Evolutionary conservation across 2,113 vertebrate species (phyloP).

Genomic region (Mohoua ochrocephala): DNA sequence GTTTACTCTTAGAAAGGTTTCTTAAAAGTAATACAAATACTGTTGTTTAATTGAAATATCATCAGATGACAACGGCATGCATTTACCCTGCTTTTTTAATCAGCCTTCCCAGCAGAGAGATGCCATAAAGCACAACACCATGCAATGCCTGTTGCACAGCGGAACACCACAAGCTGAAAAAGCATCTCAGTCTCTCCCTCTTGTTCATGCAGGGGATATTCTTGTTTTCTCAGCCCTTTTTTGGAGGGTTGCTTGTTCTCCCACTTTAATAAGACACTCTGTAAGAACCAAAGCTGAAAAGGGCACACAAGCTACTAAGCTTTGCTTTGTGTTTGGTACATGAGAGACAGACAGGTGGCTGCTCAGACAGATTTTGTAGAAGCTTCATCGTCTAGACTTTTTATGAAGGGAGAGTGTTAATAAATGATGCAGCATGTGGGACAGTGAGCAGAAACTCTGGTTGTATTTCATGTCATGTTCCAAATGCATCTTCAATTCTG

Average conservation of each 20-base stretch:
- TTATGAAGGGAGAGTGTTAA: neutral
- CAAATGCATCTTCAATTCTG: neutral
- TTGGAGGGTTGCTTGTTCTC: neutral
- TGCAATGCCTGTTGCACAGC: neutral
- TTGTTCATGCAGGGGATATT: neutral
- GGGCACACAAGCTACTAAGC: neutral
- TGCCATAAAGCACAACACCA: neutral
- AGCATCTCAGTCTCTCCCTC: neutral
- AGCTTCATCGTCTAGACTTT: neutral
- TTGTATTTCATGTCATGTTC: neutral
- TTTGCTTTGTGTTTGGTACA: neutral
- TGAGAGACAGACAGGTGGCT: neutral
- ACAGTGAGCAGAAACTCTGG: neutral
- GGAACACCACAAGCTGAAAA: neutral
- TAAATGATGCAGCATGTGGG: neutral
- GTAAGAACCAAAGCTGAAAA: neutral
- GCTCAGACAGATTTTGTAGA: neutral
- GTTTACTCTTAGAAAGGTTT: neutral
- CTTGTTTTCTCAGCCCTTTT: neutral
- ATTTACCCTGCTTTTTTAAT: neutral
- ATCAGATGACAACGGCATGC: neutral
- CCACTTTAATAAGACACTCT: neutral
- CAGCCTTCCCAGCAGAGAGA: neutral
- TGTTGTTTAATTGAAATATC: neutral
- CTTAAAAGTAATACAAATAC: neutral